Evolutionary conservation across 1,140 invertebrate genomes (phyloP).

Genomic region (Eubasilissa regina): DNA sequence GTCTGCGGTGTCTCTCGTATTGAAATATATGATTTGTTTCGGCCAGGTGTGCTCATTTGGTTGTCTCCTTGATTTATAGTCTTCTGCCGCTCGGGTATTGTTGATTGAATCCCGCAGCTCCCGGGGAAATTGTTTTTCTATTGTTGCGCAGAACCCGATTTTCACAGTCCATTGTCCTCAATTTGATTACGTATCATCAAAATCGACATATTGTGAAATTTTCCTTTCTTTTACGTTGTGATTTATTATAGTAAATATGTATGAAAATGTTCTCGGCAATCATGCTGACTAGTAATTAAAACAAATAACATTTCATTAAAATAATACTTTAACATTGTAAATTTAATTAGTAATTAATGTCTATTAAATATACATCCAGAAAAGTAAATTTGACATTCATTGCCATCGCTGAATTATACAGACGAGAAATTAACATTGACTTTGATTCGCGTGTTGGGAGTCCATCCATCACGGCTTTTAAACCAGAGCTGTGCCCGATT

Average conservation of each 20-base stretch:
- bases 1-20: slow-evolving; percentile 28
- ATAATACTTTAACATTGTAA: too few species aligned
- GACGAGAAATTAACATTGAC: slow-evolving; percentile 23
- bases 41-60: slow-evolving; percentile 31
- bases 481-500: slow-evolving; percentile 2
- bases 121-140: slow-evolving; percentile 22
- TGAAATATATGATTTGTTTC: slow-evolving; percentile 26
- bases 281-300: too few species aligned
- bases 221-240: too few species aligned
- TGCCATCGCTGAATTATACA: slow-evolving; percentile 23
- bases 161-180: background rate
- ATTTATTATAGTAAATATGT: too few species aligned
- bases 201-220: background rate
- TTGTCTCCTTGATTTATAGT: slow-evolving; percentile 49
- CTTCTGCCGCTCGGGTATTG: slow-evolving; percentile 10
- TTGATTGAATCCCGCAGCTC: slow-evolving; percentile 22
- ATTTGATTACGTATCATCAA: background rate
- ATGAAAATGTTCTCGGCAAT: too few species aligned
- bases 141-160: slow-evolving; percentile 1
- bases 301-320: too few species aligned
- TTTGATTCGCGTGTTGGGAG: slow-evolving; percentile 24
- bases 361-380: too few species aligned
- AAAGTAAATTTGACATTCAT: slow-evolving; percentile 13
- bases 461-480: slow-evolving; percentile 8
- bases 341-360: too few species aligned